These are phyloP conservation scores for Okamejei kenojei DNA, from an alignment of 2,797 vertebrate genomes.

Conservation along the genomic window DNA sequence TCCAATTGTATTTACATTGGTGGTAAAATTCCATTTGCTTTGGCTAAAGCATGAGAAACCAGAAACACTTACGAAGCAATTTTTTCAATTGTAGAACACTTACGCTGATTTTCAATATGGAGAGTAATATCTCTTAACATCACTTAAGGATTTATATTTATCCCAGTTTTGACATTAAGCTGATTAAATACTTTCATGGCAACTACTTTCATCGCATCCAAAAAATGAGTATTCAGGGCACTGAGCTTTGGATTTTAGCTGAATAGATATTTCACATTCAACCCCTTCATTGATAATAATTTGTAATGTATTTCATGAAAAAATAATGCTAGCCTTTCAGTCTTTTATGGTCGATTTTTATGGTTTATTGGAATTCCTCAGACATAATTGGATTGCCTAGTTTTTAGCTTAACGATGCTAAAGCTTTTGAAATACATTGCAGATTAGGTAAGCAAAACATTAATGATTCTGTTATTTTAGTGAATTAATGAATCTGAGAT, in stretches of 20 bases:
- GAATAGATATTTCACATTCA: not conserved
- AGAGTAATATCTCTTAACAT: constrained; percentile 29
- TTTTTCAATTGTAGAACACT: constrained; percentile 35
- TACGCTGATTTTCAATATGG: constrained; percentile 23
- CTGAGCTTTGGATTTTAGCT: not conserved
- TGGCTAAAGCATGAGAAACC: not conserved
- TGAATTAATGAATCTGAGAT: not conserved
- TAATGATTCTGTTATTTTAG: constrained; percentile 17
- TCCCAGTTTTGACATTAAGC: constrained; percentile 32
- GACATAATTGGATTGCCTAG: constrained; percentile 2
- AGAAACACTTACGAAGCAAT: constrained; percentile 30
- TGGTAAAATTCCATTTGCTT: not conserved
- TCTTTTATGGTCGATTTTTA: constrained; percentile 15
- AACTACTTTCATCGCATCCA: not conserved
- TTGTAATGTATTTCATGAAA: not conserved
- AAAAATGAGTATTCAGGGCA: not conserved
- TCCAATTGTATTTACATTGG: not conserved
- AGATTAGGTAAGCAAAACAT: not conserved
- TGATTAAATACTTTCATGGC: constrained; percentile 35
- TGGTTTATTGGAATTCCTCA: not conserved
- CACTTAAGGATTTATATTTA: constrained; percentile 34
- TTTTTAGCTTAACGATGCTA: not conserved
- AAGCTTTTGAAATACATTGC: not conserved
- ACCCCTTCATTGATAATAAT: not conserved
- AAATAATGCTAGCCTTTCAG: not conserved